A percentile compares a stretch with the other conserved stretches of the same genome.
Conservation (phyloP, 2,888 invertebrate genomes). For the Peribatodes rhomboidaria region DNA sequence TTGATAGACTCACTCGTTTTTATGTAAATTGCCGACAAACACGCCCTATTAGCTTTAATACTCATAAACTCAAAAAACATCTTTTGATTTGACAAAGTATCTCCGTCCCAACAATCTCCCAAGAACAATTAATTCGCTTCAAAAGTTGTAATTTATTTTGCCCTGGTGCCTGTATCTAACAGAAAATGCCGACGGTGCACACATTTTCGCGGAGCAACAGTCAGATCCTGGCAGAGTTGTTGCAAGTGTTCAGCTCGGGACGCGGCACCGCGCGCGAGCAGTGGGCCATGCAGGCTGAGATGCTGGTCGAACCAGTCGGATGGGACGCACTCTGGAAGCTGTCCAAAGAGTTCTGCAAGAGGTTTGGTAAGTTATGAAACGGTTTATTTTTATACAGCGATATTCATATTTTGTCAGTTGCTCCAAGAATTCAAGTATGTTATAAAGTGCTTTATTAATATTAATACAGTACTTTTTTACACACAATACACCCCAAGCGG, state of each 20-base stretch:
- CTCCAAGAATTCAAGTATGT: too few species aligned
- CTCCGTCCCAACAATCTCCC: not conserved
- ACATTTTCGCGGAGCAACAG: conserved; percentile 75
- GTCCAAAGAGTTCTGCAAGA: conserved; percentile 88
- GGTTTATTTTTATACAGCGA: not conserved
- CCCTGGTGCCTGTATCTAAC: not conserved
- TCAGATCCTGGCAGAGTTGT: conserved; percentile 72
- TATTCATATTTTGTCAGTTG: too few species aligned
- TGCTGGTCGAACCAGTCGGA: conserved; percentile 88
- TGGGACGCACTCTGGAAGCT: conserved; percentile 91
- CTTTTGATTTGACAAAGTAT: too few species aligned
- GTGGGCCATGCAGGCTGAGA: conserved; percentile 82
- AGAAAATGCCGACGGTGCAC: conserved; percentile 75
- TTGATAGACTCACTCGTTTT: not conserved
- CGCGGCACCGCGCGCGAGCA: conserved; percentile 75
- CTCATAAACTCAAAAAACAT: too few species aligned
- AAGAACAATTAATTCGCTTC: not conserved
- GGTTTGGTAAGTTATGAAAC: conserved; percentile 77
- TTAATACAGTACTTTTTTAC: too few species aligned
- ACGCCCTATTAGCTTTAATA: too few species aligned
- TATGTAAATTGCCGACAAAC: not conserved
- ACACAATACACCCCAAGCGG: too few species aligned
- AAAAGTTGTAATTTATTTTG: not conserved
- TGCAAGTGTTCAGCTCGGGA: conserved; percentile 68
- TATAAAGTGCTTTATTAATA: too few species aligned